A percentile compares a stretch with the other conserved stretches of the same genome.
These are phyloP conservation scores for Channa argus DNA, from an alignment of 2,113 vertebrate species.

Conservation along the genomic window DNA sequence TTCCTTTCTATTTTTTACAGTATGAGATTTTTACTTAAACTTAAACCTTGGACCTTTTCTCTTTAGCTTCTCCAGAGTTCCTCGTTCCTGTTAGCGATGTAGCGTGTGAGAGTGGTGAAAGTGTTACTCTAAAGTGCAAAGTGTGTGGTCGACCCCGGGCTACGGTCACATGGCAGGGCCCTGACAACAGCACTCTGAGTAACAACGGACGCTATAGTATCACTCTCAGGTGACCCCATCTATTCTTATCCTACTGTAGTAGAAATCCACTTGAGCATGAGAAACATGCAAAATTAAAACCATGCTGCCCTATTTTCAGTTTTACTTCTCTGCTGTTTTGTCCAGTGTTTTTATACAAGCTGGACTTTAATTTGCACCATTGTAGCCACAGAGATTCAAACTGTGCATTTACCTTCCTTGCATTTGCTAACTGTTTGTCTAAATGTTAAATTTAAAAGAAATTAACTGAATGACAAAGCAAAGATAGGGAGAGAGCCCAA, in stretches of 20 bases:
- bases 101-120: constrained; percentile 92
- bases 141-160: constrained; percentile 93
- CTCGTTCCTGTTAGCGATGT: constrained; percentile 91
- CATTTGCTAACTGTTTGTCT: background rate
- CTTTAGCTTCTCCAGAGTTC: constrained; percentile 93
- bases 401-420: too few species aligned
- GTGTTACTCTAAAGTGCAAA: constrained; percentile 92
- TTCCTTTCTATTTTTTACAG: background rate
- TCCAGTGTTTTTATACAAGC: background rate
- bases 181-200: constrained; percentile 89
- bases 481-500: too few species aligned
- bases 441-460: background rate
- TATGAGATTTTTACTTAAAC: background rate
- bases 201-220: constrained; percentile 91
- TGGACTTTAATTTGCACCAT: background rate
- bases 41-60: background rate
- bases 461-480: too few species aligned
- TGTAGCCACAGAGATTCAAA: background rate
- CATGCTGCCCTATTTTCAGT: too few species aligned
- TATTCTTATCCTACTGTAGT: background rate
- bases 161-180: constrained; percentile 93
- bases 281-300: too few species aligned
- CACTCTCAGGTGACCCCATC: constrained; percentile 87
- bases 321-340: background rate
- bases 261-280: too few species aligned